Evolutionary conservation across 2,113 vertebrate genomes (phyloP).

Genomic region (Centropus bengalensis): DNA sequence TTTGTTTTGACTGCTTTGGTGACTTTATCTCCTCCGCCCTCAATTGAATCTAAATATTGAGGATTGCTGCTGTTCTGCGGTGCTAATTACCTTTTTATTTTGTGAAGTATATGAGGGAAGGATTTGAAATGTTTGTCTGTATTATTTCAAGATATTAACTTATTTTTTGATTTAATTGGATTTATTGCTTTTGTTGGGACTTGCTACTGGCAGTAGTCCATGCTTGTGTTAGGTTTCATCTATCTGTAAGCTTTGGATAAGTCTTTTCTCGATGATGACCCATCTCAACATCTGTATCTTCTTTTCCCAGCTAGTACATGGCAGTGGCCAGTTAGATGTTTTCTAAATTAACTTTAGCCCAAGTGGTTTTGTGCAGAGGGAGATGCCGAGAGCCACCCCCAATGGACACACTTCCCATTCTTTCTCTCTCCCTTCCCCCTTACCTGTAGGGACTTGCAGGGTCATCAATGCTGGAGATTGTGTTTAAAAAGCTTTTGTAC

Average conservation of each 20-base stretch:
- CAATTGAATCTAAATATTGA: not conserved
- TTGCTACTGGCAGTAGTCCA: not conserved
- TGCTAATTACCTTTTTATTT: not conserved
- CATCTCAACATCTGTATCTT: not conserved
- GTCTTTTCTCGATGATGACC: not conserved
- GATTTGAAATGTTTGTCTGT: not conserved
- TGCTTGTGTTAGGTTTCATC: not conserved
- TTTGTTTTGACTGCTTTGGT: not conserved
- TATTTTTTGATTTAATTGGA: not conserved
- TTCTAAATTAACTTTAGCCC: not conserved
- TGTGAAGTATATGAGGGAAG: not conserved
- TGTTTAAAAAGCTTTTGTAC: not conserved
- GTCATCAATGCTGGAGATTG: not conserved
- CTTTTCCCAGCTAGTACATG: not conserved
- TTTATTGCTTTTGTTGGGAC: not conserved
- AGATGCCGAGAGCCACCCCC: not conserved
- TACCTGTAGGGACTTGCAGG: accelerated
- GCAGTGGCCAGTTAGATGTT: not conserved
- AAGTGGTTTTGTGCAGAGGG: not conserved
- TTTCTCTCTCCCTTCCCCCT: accelerated
- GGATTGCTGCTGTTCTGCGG: not conserved
- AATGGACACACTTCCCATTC: accelerated
- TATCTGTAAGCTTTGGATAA: not conserved
- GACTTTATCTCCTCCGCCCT: not conserved
- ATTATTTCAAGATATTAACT: not conserved